Base-by-base conservation (phyloP, 2,888 invertebrate genomes). In the Therioaphis trifolii region DNA sequence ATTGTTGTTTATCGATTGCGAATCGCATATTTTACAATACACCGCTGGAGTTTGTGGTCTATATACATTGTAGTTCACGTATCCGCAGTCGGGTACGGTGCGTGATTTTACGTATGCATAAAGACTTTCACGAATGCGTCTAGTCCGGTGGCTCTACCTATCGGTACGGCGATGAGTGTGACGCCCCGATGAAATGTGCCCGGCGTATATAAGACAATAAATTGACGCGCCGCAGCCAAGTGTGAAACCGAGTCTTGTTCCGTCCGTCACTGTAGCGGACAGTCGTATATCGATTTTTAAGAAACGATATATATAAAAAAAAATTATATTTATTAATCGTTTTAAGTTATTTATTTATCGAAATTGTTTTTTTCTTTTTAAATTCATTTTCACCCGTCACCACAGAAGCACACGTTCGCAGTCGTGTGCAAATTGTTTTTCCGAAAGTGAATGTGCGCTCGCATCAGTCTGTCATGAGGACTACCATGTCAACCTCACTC, bases 151-250 rank as follows among this genome's bases (percentile, higher is more conserved):
- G 82, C 82, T 82, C 82, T 9, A 82, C 82, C 82, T 82, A 24
- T 24, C 63, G 82, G 82, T 21, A n/a, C 49, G 40, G 0, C 69
- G 43, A 46, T 15, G 46, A 14, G 40, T 18, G 27, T 18, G 68
- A 21, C 40, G 77, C 35, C 78, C 63, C 80, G 74, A 49, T 49
- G 72, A 82, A 74, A 71, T 24, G 82, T 29, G 27, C 21, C 71
- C 72, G 49, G 72, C 21, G 82, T 82, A 82, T 82, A 82, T 82
- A 82, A 82, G 82, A 82, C 82, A 61, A 63, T 69, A 79, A 68
- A 69, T 79, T 52, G 68, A 79, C 79, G 79, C 21, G 80, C 61
- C 49, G 72, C 72, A 66, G 68, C 69, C 55, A 79, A 79, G 58
- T 78, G 68, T 78, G 27, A 71, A 27, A 58, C 79, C 69, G 79